Conservation (phyloP, 2,888 invertebrate genomes). For the Pimpla rufipes region DNA sequence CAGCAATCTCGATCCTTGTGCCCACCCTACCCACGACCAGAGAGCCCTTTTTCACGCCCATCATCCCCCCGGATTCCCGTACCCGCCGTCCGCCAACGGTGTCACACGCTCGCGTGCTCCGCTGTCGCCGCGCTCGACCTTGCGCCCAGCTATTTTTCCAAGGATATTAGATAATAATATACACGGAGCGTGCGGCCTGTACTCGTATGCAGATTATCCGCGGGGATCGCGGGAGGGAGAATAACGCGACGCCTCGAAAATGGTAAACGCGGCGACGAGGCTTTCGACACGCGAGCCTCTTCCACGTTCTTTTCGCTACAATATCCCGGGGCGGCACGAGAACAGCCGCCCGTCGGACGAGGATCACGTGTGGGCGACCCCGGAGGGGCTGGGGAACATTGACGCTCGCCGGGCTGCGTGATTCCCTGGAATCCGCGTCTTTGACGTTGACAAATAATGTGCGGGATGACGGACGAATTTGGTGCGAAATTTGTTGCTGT, state of each 20-base stretch:
- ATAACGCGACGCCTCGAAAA: conserved; percentile 1
- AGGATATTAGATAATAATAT: conserved; percentile 36
- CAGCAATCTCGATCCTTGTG: neutral
- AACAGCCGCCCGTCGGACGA: no score
- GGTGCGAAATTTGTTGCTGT: no score
- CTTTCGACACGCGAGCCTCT: neutral
- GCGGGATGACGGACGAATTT: no score
- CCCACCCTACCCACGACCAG: neutral
- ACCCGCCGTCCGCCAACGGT: conserved; percentile 10
- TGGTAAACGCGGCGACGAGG: neutral
- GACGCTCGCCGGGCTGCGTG: neutral
- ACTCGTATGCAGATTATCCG: conserved; percentile 26
- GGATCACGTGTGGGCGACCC: neutral
- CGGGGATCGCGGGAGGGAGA: conserved; percentile 19
- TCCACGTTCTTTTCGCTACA: neutral
- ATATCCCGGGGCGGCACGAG: neutral
- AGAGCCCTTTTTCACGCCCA: conserved; percentile 12
- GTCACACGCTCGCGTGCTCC: conserved; percentile 27
- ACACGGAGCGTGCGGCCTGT: conserved; percentile 3
- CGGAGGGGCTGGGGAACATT: neutral
- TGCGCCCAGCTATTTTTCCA: conserved; percentile 33
- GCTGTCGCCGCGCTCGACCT: conserved; percentile 51
- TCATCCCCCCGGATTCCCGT: conserved; percentile 27
- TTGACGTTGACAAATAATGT: no score
- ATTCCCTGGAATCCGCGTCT: no score